These are phyloP conservation scores for Phocides pigmalion DNA, from an alignment of 1,140 invertebrate genomes.

Conservation along the genomic window DNA sequence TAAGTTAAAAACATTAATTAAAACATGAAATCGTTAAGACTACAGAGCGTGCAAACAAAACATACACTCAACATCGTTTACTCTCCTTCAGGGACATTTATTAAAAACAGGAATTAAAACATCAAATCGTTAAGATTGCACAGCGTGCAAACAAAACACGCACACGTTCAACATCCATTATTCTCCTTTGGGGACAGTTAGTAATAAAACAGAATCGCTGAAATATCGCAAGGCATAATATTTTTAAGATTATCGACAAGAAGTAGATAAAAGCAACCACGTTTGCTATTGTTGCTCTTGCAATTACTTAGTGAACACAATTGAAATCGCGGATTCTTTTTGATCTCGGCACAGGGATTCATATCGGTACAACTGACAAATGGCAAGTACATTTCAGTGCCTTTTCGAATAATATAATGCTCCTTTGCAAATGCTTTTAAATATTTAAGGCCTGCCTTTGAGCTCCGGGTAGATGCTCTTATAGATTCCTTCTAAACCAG, in stretches of 20 bases:
- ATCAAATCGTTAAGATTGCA: too few species aligned
- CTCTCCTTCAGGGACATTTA: too few species aligned
- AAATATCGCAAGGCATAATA: slow-evolving; percentile 4
- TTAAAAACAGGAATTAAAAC: too few species aligned
- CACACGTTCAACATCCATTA: not conserved
- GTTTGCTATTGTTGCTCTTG: slow-evolving; percentile 18
- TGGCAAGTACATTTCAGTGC: not conserved
- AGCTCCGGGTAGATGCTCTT: not conserved
- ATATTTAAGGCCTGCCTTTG: not conserved
- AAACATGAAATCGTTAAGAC: too few species aligned
- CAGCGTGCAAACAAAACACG: too few species aligned
- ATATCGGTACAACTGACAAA: not conserved
- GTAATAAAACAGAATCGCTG: not conserved
- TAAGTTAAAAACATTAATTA: too few species aligned
- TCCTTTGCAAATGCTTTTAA: not conserved
- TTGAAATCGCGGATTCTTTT: slow-evolving; percentile 9
- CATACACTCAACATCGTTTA: too few species aligned
- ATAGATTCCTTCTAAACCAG: not conserved
- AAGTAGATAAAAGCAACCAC: slow-evolving; percentile 5
- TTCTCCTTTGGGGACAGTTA: not conserved
- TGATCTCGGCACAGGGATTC: not conserved
- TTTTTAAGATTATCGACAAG: slow-evolving; percentile 16
- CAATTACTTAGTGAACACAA: slow-evolving; percentile 28
- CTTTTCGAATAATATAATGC: not conserved
- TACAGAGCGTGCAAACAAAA: too few species aligned